phyloP scores from a whole-genome alignment of 2,888 invertebrate species.

The Brachypalpus laphriformis region DNA sequence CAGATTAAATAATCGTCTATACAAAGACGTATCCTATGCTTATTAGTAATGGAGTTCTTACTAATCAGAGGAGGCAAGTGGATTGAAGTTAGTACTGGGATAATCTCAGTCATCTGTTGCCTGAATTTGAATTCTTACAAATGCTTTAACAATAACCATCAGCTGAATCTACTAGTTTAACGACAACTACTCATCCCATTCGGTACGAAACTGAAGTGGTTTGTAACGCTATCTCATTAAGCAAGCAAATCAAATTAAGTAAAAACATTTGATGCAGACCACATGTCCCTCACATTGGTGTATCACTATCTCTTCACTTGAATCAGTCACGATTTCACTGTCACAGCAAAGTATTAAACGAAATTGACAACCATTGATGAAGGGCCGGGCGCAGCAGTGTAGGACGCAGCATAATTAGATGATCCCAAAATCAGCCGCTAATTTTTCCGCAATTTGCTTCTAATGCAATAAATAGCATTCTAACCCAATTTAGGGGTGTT shows the following conservation, averaged over 20 bases:
- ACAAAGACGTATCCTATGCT: too few species aligned
- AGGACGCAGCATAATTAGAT: conserved; percentile 81
- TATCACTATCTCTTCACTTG: conserved; percentile 10
- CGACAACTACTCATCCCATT: too few species aligned
- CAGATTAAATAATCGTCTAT: too few species aligned
- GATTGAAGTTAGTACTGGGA: too few species aligned
- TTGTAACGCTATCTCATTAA: neutral
- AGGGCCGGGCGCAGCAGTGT: conserved; percentile 30
- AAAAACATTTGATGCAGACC: neutral
- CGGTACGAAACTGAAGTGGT: too few species aligned
- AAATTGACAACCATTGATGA: conserved; percentile 2
- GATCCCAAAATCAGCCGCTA: conserved; percentile 83
- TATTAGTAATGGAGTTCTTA: too few species aligned
- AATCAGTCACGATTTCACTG: conserved; percentile 20
- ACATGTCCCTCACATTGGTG: neutral
- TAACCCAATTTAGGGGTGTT: conserved; percentile 73
- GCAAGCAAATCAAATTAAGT: conserved; percentile 5
- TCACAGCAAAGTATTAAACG: conserved; percentile 28
- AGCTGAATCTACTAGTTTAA: too few species aligned
- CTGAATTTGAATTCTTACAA: too few species aligned
- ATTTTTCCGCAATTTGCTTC: conserved; percentile 84
- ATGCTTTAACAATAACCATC: too few species aligned
- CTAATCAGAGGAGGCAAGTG: too few species aligned
- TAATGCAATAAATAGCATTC: conserved; percentile 81
- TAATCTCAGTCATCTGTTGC: too few species aligned